Percentiles rank a stretch among this genome's conserved stretches.
Evolutionary conservation across 2,888 invertebrate genomes (phyloP).

Genomic region (Sphaerophoria rueppellii): DNA sequence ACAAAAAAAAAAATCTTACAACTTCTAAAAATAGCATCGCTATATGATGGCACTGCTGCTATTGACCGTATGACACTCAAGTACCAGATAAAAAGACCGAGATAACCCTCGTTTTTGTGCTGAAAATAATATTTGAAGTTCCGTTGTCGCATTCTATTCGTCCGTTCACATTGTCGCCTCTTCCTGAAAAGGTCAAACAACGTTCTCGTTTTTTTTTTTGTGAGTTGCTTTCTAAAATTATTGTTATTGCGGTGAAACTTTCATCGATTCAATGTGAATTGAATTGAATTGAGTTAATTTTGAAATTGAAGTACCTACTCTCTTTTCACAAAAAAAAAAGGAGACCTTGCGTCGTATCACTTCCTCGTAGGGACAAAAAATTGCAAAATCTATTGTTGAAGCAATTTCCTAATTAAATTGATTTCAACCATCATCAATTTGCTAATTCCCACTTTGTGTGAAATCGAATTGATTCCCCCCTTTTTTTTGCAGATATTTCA

Average conservation of each 20-base stretch:
- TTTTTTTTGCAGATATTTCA: conserved; percentile 88
- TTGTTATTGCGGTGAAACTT: not conserved
- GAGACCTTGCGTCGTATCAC: not conserved
- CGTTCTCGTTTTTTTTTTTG: too few species aligned
- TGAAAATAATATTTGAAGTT: conserved; percentile 10
- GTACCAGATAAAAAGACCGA: conserved; percentile 39
- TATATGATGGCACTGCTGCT: conserved; percentile 21
- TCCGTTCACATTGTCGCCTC: not conserved
- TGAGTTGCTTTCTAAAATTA: not conserved
- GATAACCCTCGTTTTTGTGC: conserved; percentile 10
- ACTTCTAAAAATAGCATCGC: conserved; percentile 57
- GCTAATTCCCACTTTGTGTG: conserved; percentile 2
- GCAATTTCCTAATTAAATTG: conserved; percentile 42
- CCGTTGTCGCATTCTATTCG: conserved; percentile 1
- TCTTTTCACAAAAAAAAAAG: not conserved
- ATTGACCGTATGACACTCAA: conserved; percentile 46
- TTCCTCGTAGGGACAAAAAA: not conserved
- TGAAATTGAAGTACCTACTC: not conserved
- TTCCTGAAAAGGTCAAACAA: not conserved
- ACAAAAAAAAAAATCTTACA: conserved; percentile 17
- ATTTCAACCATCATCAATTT: not conserved
- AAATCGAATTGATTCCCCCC: conserved; percentile 12
- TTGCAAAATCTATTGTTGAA: not conserved
- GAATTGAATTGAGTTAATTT: conserved; percentile 2
- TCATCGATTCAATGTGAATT: not conserved